Base-by-base conservation (phyloP, 1,140 invertebrate species). In the Linepithema humile region DNA sequence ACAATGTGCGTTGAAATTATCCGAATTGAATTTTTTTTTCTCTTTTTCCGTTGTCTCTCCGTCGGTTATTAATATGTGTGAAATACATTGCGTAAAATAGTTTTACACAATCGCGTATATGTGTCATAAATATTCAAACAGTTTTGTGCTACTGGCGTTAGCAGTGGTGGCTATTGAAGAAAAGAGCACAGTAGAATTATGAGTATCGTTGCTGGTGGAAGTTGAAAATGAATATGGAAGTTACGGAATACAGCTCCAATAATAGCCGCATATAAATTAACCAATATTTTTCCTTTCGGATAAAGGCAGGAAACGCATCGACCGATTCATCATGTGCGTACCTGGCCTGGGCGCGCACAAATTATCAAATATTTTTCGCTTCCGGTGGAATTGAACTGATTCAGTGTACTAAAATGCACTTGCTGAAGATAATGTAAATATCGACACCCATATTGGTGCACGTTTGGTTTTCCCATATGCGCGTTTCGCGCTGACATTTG, bases 121-220 rank as follows among this genome's bases (percentile, higher is more conserved):
- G 35, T 17, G 38, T 67, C 38, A 80, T 80, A 80, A 80, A 80
- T 80, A 80, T 80, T 80, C 75, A 80, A 80, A 80, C 75, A 80
- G 70, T 80, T 69, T 80, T 35, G 20, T 40, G 64, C 35, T 38
- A 55, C 23, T 17, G 35, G 43, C 3, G 38, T n/a, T n/a, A n/a
- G 53, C 26, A 26, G 40, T 26, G 72, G 26, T 20, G 29, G 62
- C 75, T 15, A 69, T 80, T 69, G 64, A 80, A 48, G 35, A 80
- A 80, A 69, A 80, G 62, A 43, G 75, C 62, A n/a, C 12, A 26
- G n/a, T 17, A 70, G 70, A 80, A 80, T 80, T 70, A 70, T 40
- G 75, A 80, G 64, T 48, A 9, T 40, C 59, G 32, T 74, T 10
- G 59, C 64, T 40, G 35, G 38, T 80, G 43, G n/a, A 80, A 57